These are phyloP conservation scores for Pinna nobilis DNA, from an alignment of 1,140 invertebrate species.

Conservation along the genomic window DNA sequence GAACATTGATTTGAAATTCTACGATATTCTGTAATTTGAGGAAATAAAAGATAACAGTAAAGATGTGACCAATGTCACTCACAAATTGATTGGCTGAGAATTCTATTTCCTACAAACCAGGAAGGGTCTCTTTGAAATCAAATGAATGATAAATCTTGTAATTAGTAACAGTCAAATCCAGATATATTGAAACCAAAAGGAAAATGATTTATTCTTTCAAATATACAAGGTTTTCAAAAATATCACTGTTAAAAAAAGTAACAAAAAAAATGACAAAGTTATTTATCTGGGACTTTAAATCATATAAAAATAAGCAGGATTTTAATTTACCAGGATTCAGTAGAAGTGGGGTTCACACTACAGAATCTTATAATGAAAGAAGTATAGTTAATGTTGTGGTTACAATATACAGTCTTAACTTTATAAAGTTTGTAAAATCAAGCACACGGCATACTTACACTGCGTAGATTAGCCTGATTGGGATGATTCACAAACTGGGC, in stretches of 20 bases:
- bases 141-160: too few species aligned
- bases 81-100: background rate
- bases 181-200: too few species aligned
- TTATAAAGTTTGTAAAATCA: background rate
- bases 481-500: background rate
- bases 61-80: too few species aligned
- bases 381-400: background rate
- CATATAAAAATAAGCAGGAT: too few species aligned
- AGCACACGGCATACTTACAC: background rate
- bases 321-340: too few species aligned
- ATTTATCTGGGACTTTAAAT: too few species aligned
- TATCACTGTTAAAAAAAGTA: background rate
- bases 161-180: too few species aligned
- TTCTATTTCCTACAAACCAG: background rate
- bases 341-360: too few species aligned
- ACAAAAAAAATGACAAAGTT: background rate
- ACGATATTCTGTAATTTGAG: slow-evolving; percentile 2
- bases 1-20: slow-evolving; percentile 15
- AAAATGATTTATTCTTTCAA: background rate
- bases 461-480: background rate
- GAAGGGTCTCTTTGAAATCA: too few species aligned
- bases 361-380: too few species aligned
- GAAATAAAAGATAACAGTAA: too few species aligned
- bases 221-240: too few species aligned
- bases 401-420: background rate